These are phyloP conservation scores for Eurystomus glaucurus DNA, from an alignment of 2,797 vertebrate genomes.

Conservation along the genomic window DNA sequence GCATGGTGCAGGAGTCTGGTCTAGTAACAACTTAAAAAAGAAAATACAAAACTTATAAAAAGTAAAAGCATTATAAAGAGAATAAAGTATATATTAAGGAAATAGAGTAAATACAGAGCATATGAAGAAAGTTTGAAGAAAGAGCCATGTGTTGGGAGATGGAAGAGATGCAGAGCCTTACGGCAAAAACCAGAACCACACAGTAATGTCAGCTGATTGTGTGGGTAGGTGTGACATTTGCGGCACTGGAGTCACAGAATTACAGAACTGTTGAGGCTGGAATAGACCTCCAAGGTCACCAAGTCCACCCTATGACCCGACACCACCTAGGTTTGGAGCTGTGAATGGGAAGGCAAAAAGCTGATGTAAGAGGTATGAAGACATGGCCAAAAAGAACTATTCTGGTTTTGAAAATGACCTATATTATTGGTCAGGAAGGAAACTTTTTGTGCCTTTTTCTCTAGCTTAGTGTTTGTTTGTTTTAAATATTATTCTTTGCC, in stretches of 20 bases:
- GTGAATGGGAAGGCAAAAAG: neutral
- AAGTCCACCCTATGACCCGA: too few species aligned
- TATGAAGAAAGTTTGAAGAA: neutral
- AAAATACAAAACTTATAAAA: neutral
- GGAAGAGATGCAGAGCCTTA: neutral
- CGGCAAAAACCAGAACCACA: neutral
- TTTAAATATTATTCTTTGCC: neutral
- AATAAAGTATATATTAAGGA: neutral
- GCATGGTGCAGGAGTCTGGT: neutral
- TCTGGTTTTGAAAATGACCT: neutral
- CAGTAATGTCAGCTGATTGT: neutral
- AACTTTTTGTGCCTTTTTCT: neutral
- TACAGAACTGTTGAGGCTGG: neutral
- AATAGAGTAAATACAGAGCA: neutral
- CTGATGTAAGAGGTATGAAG: neutral
- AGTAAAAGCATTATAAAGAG: neutral
- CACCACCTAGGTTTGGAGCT: neutral
- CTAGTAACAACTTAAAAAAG: neutral
- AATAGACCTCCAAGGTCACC: neutral
- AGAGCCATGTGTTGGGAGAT: neutral
- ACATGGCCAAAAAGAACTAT: neutral
- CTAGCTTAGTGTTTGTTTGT: neutral
- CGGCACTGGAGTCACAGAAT: neutral
- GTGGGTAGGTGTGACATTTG: neutral
- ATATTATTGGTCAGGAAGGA: neutral